A percentile compares a stretch with the other conserved stretches of the same genome.
Conservation (phyloP, 2,888 invertebrate species). For the Orchesella flavescens region DNA sequence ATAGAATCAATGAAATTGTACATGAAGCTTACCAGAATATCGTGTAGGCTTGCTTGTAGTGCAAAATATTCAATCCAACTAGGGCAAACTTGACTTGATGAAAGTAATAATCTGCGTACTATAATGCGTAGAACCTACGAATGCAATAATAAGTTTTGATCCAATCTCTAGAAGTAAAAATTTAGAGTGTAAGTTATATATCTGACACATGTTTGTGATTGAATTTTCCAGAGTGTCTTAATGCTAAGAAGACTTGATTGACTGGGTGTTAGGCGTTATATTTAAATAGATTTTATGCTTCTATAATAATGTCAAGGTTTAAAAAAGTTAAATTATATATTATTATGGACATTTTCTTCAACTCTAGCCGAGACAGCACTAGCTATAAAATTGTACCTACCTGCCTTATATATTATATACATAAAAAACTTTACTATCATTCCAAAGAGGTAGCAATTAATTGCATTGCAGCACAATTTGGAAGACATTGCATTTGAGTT, state of each 20-base stretch:
- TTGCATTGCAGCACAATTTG: too few species aligned
- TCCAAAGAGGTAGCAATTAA: slow-evolving; percentile 14
- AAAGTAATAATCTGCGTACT: too few species aligned
- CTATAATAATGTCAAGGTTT: background rate
- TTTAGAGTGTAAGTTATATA: background rate
- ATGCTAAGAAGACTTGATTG: slow-evolving; percentile 44
- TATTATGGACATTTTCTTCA: background rate
- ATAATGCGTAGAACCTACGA: background rate
- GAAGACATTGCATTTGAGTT: too few species aligned
- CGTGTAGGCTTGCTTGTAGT: too few species aligned
- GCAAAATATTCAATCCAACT: too few species aligned
- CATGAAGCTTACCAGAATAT: too few species aligned
- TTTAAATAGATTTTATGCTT: background rate
- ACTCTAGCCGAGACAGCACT: background rate
- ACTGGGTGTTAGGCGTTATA: slow-evolving; percentile 18
- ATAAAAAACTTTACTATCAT: slow-evolving; percentile 14
- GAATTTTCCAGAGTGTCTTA: slow-evolving; percentile 51
- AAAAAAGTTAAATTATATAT: too few species aligned
- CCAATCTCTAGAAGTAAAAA: background rate
- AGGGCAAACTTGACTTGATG: too few species aligned
- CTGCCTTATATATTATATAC: slow-evolving; percentile 23
- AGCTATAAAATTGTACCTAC: slow-evolving; percentile 12
- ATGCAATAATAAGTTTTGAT: slow-evolving; percentile 33
- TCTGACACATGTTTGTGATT: slow-evolving; percentile 37
- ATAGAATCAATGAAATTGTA: too few species aligned